These are phyloP conservation scores for Ochlodes sylvanus DNA, from an alignment of 2,888 invertebrate genomes.

Conservation along the genomic window DNA sequence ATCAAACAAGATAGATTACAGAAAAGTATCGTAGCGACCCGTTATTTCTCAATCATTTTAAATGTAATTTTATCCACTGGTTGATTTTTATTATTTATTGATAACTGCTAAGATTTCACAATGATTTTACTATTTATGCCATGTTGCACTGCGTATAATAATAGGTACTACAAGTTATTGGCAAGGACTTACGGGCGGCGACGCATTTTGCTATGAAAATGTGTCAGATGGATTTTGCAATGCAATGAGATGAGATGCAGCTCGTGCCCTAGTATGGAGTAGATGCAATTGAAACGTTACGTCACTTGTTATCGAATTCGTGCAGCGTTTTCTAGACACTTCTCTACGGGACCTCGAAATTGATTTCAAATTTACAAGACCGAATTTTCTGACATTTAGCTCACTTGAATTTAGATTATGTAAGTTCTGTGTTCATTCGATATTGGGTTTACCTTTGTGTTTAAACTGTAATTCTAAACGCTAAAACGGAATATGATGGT, in stretches of 20 bases:
- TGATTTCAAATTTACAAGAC: not conserved
- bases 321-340: not conserved
- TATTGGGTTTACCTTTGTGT: not conserved
- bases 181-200: not conserved
- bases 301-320: not conserved
- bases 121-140: not conserved
- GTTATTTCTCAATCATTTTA: too few species aligned
- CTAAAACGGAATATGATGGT: not conserved
- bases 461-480: not conserved
- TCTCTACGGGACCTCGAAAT: not conserved
- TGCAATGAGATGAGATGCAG: constrained; percentile 8
- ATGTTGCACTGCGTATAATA: not conserved
- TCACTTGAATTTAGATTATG: not conserved
- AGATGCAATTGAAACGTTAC: not conserved
- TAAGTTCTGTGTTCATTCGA: not conserved
- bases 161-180: not conserved
- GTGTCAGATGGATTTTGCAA: constrained; percentile 14
- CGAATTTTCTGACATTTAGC: not conserved
- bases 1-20: too few species aligned
- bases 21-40: too few species aligned
- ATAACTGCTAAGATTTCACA: too few species aligned
- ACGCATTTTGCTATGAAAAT: not conserved
- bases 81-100: too few species aligned
- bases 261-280: not conserved
- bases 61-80: too few species aligned